Evolutionary conservation across 1,140 invertebrate species (phyloP), one percentile per base, ranked within the genome.

Genomic region (Rhagoletis pomonella): DNA sequence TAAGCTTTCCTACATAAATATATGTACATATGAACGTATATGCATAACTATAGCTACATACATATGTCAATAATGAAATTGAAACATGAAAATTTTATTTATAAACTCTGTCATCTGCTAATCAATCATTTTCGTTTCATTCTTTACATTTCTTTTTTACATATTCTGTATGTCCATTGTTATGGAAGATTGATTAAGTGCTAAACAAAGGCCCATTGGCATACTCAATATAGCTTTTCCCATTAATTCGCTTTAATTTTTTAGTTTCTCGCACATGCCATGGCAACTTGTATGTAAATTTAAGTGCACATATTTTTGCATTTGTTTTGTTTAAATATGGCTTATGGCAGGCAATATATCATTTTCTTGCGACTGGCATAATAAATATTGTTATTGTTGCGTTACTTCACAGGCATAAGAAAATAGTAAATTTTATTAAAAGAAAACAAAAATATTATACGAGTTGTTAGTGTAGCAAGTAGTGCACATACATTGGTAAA

Each of bases 391-490:
- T 64, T 64, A 64, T 64, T 19, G n/a, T 64, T 64, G 62, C n/a
- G 29, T 3, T 19, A 64, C 5, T 19, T 19, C 39, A 9, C 64
- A 67, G 7, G 9, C 29, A 39, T 9, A 67, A 67, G 19, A 39
- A 67, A 67, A 29, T 29, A 67, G 6, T 67, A 6, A 67, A 67
- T 67, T 67, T 29, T 39, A 67, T 67, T 67, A 67, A 67, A 55
- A 55, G 50, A 39, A 67, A 67, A 67, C 64, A 67, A 29, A 1
- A 29, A 29, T 39, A 42, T 67, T 10, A 64, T 64, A 19, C 29
- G n/a, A 39, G 64, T 19, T 67, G 19, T 12, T 29, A 42, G 50
- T 55, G 50, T 55, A 2, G 10, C 50, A 55, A 55, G 50, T 0
- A 55, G 50, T 55, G 50, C 29, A 29, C 29, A 29, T 29, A 29